A percentile compares a stretch with the other conserved stretches of the same genome.
Evolutionary conservation across 1,140 invertebrate species (phyloP).

Genomic region (Delia radicum): DNA sequence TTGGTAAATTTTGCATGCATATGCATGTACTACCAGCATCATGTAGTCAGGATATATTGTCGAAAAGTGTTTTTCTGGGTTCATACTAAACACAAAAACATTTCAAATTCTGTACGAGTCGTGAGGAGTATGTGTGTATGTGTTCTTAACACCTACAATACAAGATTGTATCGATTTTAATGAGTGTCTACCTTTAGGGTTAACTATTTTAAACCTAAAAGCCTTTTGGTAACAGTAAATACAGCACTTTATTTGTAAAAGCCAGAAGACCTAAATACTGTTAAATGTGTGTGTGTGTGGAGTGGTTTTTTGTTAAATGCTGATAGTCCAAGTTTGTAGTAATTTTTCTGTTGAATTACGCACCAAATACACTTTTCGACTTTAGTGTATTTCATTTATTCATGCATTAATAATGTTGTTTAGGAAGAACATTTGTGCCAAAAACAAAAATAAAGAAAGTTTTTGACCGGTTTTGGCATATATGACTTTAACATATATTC

Average conservation of each 20-base stretch:
- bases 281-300: neutral
- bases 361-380: conserved; percentile 1
- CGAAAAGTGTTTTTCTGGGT: neutral
- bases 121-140: too few relatives aligned
- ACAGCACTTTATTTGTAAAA: neutral
- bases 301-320: neutral
- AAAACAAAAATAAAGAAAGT: neutral
- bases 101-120: neutral
- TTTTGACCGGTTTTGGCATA: neutral
- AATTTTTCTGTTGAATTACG: neutral
- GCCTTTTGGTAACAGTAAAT: neutral
- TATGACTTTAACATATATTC: neutral
- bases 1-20: neutral
- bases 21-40: neutral
- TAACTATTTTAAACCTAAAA: neutral
- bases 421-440: neutral
- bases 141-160: neutral
- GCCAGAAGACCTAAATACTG: neutral
- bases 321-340: neutral
- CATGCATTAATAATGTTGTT: neutral
- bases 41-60: neutral
- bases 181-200: conserved; percentile 21
- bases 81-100: neutral
- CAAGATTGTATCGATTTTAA: conserved; percentile 13
- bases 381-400: neutral